These are phyloP conservation scores for Drosophila mayri DNA, from an alignment of 1,140 invertebrate genomes.

Conservation along the genomic window DNA sequence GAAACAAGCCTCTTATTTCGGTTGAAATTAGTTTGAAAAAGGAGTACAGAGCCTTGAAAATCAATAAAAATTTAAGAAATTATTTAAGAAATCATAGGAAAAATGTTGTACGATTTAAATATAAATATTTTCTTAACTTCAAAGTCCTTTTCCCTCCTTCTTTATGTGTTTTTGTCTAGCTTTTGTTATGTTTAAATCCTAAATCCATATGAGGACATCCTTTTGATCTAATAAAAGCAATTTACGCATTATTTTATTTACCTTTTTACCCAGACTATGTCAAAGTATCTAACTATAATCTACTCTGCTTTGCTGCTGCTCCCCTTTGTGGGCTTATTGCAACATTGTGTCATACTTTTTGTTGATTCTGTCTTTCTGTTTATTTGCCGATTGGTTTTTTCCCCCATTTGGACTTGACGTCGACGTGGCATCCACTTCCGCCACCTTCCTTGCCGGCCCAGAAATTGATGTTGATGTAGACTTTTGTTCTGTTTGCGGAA, in stretches of 20 bases:
- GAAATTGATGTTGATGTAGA: slow-evolving; percentile 38
- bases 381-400: slow-evolving; percentile 68
- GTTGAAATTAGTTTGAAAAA: not conserved
- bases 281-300: slow-evolving; percentile 17
- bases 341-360: slow-evolving; percentile 81
- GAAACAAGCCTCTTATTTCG: too few species aligned
- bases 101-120: not conserved
- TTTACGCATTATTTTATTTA: slow-evolving; percentile 25
- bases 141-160: not conserved
- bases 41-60: not conserved
- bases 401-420: slow-evolving; percentile 43
- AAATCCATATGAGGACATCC: not conserved
- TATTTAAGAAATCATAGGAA: not conserved
- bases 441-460: not conserved
- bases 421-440: slow-evolving; percentile 9
- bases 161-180: not conserved
- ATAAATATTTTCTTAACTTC: not conserved
- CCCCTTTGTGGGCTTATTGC: slow-evolving; percentile 27
- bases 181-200: not conserved
- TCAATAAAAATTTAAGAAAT: fast-evolving
- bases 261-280: not conserved
- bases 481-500: slow-evolving; percentile 50
- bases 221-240: slow-evolving; percentile 15
- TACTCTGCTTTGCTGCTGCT: slow-evolving; percentile 6
- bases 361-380: slow-evolving; percentile 73